Evolutionary conservation across 2,113 vertebrate genomes (phyloP), one percentile per base, ranked within the genome.

Genomic region (Cygnus atratus): DNA sequence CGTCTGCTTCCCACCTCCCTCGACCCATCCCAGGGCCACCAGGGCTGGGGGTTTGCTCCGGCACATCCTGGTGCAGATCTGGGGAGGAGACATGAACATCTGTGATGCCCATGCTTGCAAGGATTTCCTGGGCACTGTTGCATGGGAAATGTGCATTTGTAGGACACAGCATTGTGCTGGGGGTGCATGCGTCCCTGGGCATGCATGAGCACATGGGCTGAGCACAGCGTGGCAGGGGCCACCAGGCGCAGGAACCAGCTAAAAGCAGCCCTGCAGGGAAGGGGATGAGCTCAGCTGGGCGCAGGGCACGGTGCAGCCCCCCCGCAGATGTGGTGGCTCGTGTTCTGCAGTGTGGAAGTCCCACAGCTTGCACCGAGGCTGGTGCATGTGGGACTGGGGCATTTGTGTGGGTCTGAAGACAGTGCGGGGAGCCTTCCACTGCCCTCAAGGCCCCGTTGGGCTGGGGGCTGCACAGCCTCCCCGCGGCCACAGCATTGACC

Each of bases 261-360:
- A 68, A 55, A 84, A 81, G 46, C 9, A 70, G 28, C 78, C 33
- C 3, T 5, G 37, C 37, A 39, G 54, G n/a, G 35, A 70, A 77
- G 65, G 17, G 44, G 54, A 52, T 33, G 68, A 52, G 70, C 31
- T 9, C 55, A 33, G 55, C 33, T 19, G 28, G 35, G 59, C 28
- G 1, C 0, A n/a, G 43, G 21, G 43, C 39, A 26, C 0, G 0
- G 48, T 15, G 22, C 63, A 70, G 11, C 55, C 59, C 41, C 46
- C 46, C 48, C 11, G 7, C 48, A 59, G 52, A 20, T 24, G 1
- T 1, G 35, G n/a, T 7, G 76, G 28, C 25, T 2, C 0, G 44
- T 35, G 6, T 22, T 22, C 35, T 1, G 0, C 0, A 2, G 33
- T 0, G 0, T 59, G 59, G 52, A 44, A 66, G 22, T 46, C 67